Base-by-base conservation (phyloP, 2,888 invertebrate species). In the Sinopyrophorus schimmeli region DNA sequence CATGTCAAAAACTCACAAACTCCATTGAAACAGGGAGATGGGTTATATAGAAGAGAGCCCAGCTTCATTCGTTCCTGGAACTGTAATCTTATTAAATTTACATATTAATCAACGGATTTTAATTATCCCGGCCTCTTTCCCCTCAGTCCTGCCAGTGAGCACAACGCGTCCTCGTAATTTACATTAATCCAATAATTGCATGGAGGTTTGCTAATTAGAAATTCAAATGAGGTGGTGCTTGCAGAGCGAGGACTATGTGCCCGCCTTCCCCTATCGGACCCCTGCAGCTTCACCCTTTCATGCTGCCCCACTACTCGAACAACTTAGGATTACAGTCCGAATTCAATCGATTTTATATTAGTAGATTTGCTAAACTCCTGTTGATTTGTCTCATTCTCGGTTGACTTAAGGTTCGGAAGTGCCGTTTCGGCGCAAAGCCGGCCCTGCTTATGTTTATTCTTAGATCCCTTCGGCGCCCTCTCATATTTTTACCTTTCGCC, bases 61-160 rank as follows among this genome's bases (percentile, higher is more conserved):
- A 61, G 64, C 64, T 66, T 65, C 65, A 80, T 83, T 84, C 87
- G 87, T 88, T 88, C 87, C 86, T 82, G 86, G 86, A 87, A 87
- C 88, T 89, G 89, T 90, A 90, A 90, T 90, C 90, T 90, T 90
- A 91, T 91, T 90, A 91, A 90, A 91, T 91, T 91, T 91, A 90
- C 90, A 91, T 91, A 91, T 91, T 91, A 91, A 91, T 91, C 90
- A 91, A 90, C 89, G 89, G 89, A 90, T 91, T 91, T 90, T 91
- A 91, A 91, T 91, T 91, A 90, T 89, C 85, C 86, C 84, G 82
- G 77, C 79, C 78, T 76, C 75, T 77, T 62, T 55, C 66, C 67
- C 63, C 65, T 57, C 68, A 59, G 64, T 64, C 71, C 66, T 66
- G 66, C 68, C 68, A 69, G 68, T 68, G 71, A 68, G 69, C 71